Percentiles rank a stretch among this genome's conserved stretches.
phyloP scores from a whole-genome alignment of 2,888 invertebrate genomes.

The Epirrita christyi region DNA sequence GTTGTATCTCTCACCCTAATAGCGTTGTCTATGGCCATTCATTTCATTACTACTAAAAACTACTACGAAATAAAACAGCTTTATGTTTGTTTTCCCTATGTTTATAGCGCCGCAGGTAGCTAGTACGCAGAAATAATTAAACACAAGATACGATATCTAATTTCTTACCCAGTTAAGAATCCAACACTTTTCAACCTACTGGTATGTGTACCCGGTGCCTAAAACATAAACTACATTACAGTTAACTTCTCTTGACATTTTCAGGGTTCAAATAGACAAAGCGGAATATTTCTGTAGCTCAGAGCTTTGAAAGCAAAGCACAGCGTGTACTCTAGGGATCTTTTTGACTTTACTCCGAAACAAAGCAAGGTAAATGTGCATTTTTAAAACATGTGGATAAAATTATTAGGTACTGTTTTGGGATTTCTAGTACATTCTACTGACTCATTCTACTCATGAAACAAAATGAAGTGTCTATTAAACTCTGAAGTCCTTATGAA shows the following conservation, averaged over 20 bases:
- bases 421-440: neutral
- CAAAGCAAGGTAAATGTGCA: constrained; percentile 15
- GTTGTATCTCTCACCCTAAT: no score
- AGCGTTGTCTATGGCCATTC: no score
- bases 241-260: constrained; percentile 10
- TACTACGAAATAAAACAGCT: no score
- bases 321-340: constrained; percentile 15
- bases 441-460: neutral
- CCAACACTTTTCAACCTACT: no score
- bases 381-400: constrained; percentile 13
- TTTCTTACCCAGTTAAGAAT: no score
- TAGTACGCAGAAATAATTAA: no score
- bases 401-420: constrained; percentile 1
- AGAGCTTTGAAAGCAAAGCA: constrained; percentile 24
- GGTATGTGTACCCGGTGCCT: neutral
- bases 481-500: no score
- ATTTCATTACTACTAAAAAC: no score
- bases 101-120: no score
- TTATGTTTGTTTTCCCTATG: no score
- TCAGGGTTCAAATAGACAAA: constrained; percentile 23
- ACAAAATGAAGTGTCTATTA: neutral
- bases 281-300: constrained; percentile 17
- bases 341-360: constrained; percentile 19
- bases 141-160: no score
- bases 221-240: neutral